Evolutionary conservation across 2,113 vertebrate species (phyloP), one percentile per base, ranked within the genome.

Genomic region (Scartelaos histophorus): DNA sequence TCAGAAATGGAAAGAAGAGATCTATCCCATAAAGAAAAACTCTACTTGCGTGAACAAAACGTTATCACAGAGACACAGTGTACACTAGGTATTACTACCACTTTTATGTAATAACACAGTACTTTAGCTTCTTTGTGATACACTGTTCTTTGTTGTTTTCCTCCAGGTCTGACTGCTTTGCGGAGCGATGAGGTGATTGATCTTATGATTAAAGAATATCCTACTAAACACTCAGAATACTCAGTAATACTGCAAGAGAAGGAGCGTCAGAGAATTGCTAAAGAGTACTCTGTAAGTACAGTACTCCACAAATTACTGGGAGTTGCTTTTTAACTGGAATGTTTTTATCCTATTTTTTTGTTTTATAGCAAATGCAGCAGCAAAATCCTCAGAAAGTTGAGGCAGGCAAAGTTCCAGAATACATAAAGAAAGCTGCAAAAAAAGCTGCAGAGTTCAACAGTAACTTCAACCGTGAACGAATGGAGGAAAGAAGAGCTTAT

Each of bases 51-150:
- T 78, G 98, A 99, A 80, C 89, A 98, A 67, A 99, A 99, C 16
- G 97, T 99, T 82, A 99, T 99, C 69, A 99, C 98, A 2, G 98
- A 99, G 83, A 99, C 97, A 5, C 98, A 99, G 47, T 99, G 98
- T 83, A 99, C 98, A 5, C 89, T 99, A 81, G 98, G 98, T 99
- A 94, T 90, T 90, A 0, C 11, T n/a, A 47, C 65, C 7, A 46
- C 38, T 43, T 34, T 43, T 22, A 22, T 57, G 21, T 57, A 5
- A 13, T 24, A 3, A 25, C 24, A 35, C 0, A 43, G 13, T 54
- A 19, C 24, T 16, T 21, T 34, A 5, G 61, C 12, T 51, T 9
- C 34, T 57, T 61, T 10, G 12, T 69, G 13, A 35, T 62, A 9
- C 19, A 64, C 66, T 35, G 79, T 67, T 46, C 10, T 17, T 58